phyloP scores from a whole-genome alignment of 2,797 vertebrate species.

The Champsocephalus gunnari region DNA sequence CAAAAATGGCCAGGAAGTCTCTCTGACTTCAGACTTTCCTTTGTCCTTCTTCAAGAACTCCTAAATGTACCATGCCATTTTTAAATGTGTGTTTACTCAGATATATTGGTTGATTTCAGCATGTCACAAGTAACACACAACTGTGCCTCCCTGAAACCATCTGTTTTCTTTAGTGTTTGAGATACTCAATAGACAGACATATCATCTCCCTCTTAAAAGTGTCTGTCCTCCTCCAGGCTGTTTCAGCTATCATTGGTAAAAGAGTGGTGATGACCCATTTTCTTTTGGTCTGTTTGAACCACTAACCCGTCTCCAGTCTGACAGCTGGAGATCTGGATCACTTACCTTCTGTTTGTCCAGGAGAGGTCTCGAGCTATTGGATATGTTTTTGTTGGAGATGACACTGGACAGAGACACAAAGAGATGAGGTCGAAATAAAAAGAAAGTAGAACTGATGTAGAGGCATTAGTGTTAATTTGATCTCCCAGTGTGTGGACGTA shows the following conservation, averaged over 20 bases:
- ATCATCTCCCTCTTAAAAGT: constrained; percentile 13
- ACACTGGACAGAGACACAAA: constrained; percentile 49
- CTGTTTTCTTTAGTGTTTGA: constrained; percentile 41
- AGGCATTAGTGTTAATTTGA: constrained; percentile 48
- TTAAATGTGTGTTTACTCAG: constrained; percentile 2
- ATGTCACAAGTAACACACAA: constrained; percentile 5
- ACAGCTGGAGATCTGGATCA: constrained; percentile 60
- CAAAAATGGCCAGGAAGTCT: constrained; percentile 44
- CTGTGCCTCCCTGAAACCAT: not conserved
- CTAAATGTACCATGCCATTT: constrained; percentile 17
- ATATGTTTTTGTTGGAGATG: constrained; percentile 66
- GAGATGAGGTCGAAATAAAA: constrained; percentile 37
- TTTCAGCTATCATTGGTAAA: constrained; percentile 48
- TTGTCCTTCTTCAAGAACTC: constrained; percentile 30
- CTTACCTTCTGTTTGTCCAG: constrained; percentile 65
- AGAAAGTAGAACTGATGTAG: constrained; percentile 26
- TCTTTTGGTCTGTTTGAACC: constrained; percentile 23
- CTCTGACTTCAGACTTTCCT: constrained; percentile 39
- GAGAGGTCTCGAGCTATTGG: constrained; percentile 37
- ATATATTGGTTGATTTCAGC: not conserved
- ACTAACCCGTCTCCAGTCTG: constrained; percentile 37
- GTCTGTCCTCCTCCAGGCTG: constrained; percentile 48
- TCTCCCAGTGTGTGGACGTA: constrained; percentile 30
- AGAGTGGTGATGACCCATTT: constrained; percentile 32
- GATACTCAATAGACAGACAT: constrained; percentile 47